phyloP scores from a whole-genome alignment of 2,113 vertebrate genomes.

The Uropsilus gracilis region DNA sequence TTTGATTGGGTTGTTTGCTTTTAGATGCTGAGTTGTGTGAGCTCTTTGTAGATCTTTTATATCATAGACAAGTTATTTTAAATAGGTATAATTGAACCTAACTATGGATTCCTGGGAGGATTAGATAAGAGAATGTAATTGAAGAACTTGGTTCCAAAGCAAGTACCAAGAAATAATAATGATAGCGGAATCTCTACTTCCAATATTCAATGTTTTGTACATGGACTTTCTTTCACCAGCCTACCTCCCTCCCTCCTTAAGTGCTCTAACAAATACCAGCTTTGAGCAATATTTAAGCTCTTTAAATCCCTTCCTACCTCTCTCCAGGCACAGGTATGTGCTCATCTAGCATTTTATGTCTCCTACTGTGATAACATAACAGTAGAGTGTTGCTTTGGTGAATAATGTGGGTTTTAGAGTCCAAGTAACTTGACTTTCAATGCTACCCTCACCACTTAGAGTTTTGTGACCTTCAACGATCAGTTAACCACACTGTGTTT shows the following conservation, averaged over 20 bases:
- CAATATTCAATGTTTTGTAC: neutral
- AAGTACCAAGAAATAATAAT: neutral
- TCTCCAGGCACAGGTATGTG: neutral
- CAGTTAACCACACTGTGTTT: neutral
- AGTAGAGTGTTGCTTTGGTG: accelerated
- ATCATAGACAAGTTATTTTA: neutral
- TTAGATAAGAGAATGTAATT: neutral
- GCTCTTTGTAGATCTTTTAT: too few relatives aligned
- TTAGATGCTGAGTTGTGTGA: too few relatives aligned
- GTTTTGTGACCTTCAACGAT: neutral
- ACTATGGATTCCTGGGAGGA: neutral
- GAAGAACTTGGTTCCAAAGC: neutral
- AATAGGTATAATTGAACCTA: neutral
- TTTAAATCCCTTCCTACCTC: neutral
- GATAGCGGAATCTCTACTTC: neutral
- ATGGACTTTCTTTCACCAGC: neutral
- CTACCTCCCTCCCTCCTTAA: neutral
- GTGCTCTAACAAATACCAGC: neutral
- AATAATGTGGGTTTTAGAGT: neutral
- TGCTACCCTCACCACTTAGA: neutral
- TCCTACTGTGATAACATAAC: neutral
- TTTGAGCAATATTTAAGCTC: neutral
- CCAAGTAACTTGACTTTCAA: neutral
- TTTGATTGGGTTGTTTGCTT: too few relatives aligned
- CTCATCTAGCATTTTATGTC: neutral